Percentiles rank a stretch among this genome's conserved stretches.
These are phyloP conservation scores for Polydrusus pterygomalis DNA, from an alignment of 2,888 invertebrate genomes.

Conservation along the genomic window DNA sequence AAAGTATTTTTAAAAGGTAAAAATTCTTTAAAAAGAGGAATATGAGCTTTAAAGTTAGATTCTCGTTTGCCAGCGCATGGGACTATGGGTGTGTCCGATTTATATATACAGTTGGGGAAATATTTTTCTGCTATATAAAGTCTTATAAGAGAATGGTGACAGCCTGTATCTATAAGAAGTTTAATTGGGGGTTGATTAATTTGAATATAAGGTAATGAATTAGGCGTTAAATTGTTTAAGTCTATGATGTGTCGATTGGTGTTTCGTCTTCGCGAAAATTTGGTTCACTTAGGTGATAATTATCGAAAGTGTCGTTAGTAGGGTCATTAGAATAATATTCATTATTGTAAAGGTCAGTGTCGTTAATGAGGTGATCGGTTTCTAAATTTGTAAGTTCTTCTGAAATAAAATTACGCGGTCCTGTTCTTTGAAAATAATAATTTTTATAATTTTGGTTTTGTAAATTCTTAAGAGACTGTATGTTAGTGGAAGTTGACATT, in stretches of 20 bases:
- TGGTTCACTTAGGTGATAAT: neutral
- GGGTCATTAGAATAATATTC: neutral
- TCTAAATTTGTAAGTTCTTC: slow-evolving; percentile 41
- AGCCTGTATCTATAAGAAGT: slow-evolving; percentile 50
- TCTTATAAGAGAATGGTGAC: slow-evolving; percentile 43
- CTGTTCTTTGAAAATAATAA: neutral
- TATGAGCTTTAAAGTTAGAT: slow-evolving; percentile 37
- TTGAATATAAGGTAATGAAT: slow-evolving; percentile 45
- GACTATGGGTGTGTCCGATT: slow-evolving; percentile 20
- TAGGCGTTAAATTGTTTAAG: slow-evolving; percentile 8
- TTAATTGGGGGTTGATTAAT: slow-evolving; percentile 42
- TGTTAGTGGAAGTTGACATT: slow-evolving; percentile 25
- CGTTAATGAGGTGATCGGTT: too few species aligned
- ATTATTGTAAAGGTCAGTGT: neutral
- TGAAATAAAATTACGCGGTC: slow-evolving; percentile 23
- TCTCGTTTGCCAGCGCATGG: slow-evolving; percentile 39
- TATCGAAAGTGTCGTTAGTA: neutral
- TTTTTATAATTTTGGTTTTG: neutral
- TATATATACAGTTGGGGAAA: slow-evolving; percentile 31
- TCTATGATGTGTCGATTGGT: slow-evolving; percentile 3
- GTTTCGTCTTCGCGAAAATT: neutral
- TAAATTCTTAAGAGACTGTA: neutral
- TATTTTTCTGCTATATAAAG: slow-evolving; percentile 46
- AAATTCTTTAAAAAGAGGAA: slow-evolving; percentile 44
- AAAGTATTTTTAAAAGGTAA: neutral